Percentiles rank a stretch among this genome's conserved stretches.
phyloP scores from a whole-genome alignment of 1,140 invertebrate species.

The Philaenus spumarius region DNA sequence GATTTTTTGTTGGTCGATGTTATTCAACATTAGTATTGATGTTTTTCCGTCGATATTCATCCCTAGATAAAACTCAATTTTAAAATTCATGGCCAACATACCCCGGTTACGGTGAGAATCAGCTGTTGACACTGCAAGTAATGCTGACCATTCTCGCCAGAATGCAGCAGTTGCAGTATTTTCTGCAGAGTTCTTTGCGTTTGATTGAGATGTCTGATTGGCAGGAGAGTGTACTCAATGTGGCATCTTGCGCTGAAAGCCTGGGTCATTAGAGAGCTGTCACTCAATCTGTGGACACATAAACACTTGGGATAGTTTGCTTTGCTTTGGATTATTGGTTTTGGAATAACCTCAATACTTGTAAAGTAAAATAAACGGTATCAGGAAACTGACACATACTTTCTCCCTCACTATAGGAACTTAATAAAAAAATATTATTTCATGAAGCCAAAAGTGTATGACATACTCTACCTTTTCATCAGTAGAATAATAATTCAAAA shows the following conservation, averaged over 20 bases:
- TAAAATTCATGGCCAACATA: constrained; percentile 8
- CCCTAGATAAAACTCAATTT: not conserved
- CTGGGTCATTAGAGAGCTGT: not conserved
- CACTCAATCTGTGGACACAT: not conserved
- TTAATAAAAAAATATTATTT: too few relatives aligned
- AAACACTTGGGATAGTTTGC: too few relatives aligned
- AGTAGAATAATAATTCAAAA: too few relatives aligned
- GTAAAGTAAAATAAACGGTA: too few relatives aligned
- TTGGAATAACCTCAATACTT: too few relatives aligned
- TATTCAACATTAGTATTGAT: not conserved
- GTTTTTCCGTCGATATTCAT: not conserved
- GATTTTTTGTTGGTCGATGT: not conserved
- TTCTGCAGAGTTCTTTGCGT: not conserved
- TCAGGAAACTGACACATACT: too few relatives aligned
- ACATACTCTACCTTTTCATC: too few relatives aligned
- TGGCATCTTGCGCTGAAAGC: constrained; percentile 3
- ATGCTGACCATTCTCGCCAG: not conserved
- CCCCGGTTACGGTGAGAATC: constrained; percentile 1
- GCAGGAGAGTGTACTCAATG: constrained; percentile 1
- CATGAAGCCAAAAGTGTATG: too few relatives aligned
- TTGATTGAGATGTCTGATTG: not conserved
- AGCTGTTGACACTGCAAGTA: constrained; percentile 8
- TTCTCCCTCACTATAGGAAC: too few relatives aligned
- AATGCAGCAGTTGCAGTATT: not conserved
- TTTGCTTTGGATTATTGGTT: too few relatives aligned